These are phyloP conservation scores for Ganaspis brasiliensis DNA, from an alignment of 2,888 invertebrate genomes.

Conservation along the genomic window DNA sequence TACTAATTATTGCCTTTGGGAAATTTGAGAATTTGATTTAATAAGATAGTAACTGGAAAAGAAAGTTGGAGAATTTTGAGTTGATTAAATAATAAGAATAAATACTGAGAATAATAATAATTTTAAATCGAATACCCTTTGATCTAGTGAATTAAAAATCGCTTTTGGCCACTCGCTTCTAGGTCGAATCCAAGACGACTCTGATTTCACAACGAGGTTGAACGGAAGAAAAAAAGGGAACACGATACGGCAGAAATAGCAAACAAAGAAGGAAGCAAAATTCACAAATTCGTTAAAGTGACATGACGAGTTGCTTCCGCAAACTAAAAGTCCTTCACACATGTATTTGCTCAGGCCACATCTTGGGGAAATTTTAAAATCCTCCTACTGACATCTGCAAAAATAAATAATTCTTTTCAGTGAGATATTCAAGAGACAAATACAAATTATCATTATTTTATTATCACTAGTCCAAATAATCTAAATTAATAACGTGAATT, in stretches of 20 bases:
- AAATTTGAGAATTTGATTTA: too few relatives aligned
- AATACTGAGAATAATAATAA: too few relatives aligned
- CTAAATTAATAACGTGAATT: too few relatives aligned
- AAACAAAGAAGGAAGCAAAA: conserved; percentile 21
- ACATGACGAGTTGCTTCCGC: conserved; percentile 20
- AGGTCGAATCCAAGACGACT: conserved; percentile 27
- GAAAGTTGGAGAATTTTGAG: neutral
- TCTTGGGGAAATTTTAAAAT: neutral
- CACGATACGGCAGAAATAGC: conserved; percentile 36
- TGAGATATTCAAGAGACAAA: too few relatives aligned
- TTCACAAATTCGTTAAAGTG: conserved; percentile 32
- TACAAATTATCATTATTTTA: too few relatives aligned
- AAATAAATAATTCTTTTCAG: neutral
- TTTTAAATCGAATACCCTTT: too few relatives aligned
- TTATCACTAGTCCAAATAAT: too few relatives aligned
- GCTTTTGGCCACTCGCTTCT: conserved; percentile 30
- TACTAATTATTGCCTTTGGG: too few relatives aligned
- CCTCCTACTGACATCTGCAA: neutral
- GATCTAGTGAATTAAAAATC: conserved; percentile 20
- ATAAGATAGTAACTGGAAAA: too few relatives aligned
- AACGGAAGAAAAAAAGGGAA: conserved; percentile 30
- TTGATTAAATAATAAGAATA: too few relatives aligned
- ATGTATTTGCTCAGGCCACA: neutral
- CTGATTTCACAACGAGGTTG: conserved; percentile 39
- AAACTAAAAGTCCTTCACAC: conserved; percentile 18